Evolutionary conservation across 2,888 invertebrate species (phyloP), one percentile per base, ranked within the genome.

Genomic region (Fragum whitleyi): DNA sequence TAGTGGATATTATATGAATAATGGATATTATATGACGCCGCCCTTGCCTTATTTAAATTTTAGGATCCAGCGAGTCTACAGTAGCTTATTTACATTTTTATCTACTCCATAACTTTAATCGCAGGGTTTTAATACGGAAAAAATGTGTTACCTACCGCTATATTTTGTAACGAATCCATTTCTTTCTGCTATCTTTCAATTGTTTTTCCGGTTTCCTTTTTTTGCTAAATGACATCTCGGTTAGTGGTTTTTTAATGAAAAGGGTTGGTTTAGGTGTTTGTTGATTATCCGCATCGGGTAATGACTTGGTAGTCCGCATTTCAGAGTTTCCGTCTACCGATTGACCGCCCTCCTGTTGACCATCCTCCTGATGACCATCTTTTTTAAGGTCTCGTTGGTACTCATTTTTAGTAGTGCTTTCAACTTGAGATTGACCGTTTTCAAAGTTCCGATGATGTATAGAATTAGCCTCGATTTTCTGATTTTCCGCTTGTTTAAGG

Each of bases 211-310:
- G n/a, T 69, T 7, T 23, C 26, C 47, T 69, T 69, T 32, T 26
- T 29, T n/a, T 28, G 19, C 29, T 21, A 28, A 75, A 75, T 47
- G 29, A 47, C 74, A 79, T 79, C 51, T 74, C 53, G 5, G 79
- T 74, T 14, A 79, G 65, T 14, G 74, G 74, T 42, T 74, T 79
- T 19, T 71, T 36, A 6, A 78, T 73, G 51, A 67, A 78, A 28
- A 74, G 55, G 61, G 59, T 69, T 16, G 78, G 69, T 73, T 74
- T 73, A 32, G 51, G 51, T 21, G n/a, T 57, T 23, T 21, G 26
- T 19, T 57, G 28, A 6, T 23, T 53, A 21, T 53, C 53, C n/a
- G 1, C 53, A n/a, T n/a, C n/a, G n/a, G n/a, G 23, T 53, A 23
- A 53, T 53, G 7, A n/a, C 14, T 53, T n/a, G 9, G 16, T 3